Conservation (phyloP, 35 echinoderm and acorn worm species). For the Amphiura filiformis region DNA sequence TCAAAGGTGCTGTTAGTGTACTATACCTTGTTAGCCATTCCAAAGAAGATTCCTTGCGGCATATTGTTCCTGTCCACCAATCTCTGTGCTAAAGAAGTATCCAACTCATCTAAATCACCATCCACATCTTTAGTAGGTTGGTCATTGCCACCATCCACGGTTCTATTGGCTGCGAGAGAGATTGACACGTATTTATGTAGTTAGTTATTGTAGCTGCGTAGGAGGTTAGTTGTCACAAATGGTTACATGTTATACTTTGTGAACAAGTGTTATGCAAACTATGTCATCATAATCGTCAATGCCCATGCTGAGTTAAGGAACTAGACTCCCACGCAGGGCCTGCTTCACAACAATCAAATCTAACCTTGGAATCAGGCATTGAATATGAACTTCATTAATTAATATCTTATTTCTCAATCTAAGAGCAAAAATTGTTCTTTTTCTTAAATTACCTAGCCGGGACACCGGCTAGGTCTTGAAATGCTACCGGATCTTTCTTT, state of each 20-base stretch:
- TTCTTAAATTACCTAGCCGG: too few relatives aligned
- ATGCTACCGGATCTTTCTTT: too few relatives aligned
- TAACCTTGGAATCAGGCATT: too few relatives aligned
- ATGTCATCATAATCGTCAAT: too few relatives aligned
- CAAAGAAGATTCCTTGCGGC: neutral
- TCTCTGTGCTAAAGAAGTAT: neutral
- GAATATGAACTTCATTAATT: too few relatives aligned
- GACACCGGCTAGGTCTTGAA: too few relatives aligned
- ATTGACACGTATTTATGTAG: neutral
- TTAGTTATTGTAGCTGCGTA: neutral
- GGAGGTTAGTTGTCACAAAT: neutral
- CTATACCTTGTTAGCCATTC: neutral
- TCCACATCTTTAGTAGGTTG: neutral
- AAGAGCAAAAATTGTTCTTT: too few relatives aligned
- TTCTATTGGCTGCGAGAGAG: neutral
- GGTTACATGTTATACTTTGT: neutral
- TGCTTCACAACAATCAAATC: too few relatives aligned
- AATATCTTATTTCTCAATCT: too few relatives aligned
- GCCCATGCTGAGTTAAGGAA: too few relatives aligned
- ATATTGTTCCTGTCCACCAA: neutral
- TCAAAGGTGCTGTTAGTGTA: too few relatives aligned
- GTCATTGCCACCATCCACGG: constrained; percentile 29
- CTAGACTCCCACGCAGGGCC: too few relatives aligned
- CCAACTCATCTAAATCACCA: neutral
- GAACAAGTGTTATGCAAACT: neutral